These are phyloP conservation scores for Polyploca ridens DNA, from an alignment of 2,888 invertebrate species.

Conservation along the genomic window DNA sequence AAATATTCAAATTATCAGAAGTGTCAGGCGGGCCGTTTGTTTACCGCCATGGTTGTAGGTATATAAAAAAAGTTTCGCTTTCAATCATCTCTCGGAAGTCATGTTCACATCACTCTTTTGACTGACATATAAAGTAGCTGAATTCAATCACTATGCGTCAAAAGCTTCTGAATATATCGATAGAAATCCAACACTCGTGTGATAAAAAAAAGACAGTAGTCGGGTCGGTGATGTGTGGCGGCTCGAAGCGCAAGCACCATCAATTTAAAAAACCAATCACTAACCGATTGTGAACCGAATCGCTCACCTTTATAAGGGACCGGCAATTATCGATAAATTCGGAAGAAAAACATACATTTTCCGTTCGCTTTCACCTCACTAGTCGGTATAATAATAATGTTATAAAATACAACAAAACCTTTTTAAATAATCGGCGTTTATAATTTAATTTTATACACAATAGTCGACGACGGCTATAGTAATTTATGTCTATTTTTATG, in stretches of 20 bases:
- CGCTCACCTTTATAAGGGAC: conserved; percentile 72
- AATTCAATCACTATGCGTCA: conserved; percentile 9
- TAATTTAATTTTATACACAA: conserved; percentile 13
- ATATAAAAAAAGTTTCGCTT: not conserved
- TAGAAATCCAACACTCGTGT: conserved; percentile 43
- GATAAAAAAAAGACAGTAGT: conserved; percentile 66
- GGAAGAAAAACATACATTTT: conserved; percentile 61
- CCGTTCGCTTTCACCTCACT: conserved; percentile 66
- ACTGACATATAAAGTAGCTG: conserved; percentile 24
- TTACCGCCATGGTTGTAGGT: too few relatives aligned
- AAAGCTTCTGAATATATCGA: conserved; percentile 34
- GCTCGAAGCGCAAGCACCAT: conserved; percentile 40
- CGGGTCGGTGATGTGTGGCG: conserved; percentile 47
- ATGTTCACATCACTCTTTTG: not conserved
- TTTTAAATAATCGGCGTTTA: not conserved
- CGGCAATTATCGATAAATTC: conserved; percentile 70
- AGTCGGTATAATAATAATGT: conserved; percentile 19
- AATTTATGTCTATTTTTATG: not conserved
- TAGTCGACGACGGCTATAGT: conserved; percentile 7
- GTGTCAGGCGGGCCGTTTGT: too few relatives aligned
- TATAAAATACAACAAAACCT: conserved; percentile 3
- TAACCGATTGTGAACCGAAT: conserved; percentile 65
- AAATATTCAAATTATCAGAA: too few relatives aligned
- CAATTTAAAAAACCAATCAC: conserved; percentile 78
- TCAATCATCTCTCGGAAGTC: not conserved